These are phyloP conservation scores for Tamias sibiricus DNA, from an alignment of 2,113 vertebrate genomes.

Conservation along the genomic window DNA sequence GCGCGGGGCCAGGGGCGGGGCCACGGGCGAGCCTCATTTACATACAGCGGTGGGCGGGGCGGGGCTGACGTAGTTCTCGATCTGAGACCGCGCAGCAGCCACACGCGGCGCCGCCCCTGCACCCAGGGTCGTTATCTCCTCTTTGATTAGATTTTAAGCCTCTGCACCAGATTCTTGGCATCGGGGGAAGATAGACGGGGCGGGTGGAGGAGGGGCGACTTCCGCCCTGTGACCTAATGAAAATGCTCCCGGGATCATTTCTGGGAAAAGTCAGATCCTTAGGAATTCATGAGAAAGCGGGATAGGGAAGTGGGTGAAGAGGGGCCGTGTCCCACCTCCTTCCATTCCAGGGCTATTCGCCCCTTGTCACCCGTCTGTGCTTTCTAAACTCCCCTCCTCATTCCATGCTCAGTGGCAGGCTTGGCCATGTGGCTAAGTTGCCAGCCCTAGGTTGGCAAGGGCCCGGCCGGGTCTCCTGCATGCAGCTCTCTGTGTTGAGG, in stretches of 20 bases:
- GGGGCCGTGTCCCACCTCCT: neutral
- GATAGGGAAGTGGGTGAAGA: too few species aligned
- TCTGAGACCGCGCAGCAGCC: neutral
- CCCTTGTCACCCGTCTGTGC: neutral
- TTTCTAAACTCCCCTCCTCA: neutral
- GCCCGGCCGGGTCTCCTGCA: neutral
- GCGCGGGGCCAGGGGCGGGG: neutral
- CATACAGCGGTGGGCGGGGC: neutral
- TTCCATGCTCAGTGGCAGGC: too few species aligned
- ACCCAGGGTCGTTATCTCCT: neutral
- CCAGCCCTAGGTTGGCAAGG: neutral
- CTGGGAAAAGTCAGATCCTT: neutral
- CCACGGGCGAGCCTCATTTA: neutral
- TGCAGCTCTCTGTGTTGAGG: neutral
- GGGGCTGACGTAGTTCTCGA: neutral
- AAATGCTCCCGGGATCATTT: neutral
- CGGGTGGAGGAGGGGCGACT: neutral
- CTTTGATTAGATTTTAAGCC: neutral
- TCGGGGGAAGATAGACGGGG: neutral
- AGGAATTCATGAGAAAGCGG: neutral
- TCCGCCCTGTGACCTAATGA: neutral
- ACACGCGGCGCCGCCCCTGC: neutral
- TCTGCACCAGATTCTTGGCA: neutral
- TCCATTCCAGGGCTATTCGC: neutral
- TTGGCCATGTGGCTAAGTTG: neutral